Evolutionary conservation across 2,113 vertebrate species (phyloP).

Genomic region (Ptilorrhoa leucosticta): DNA sequence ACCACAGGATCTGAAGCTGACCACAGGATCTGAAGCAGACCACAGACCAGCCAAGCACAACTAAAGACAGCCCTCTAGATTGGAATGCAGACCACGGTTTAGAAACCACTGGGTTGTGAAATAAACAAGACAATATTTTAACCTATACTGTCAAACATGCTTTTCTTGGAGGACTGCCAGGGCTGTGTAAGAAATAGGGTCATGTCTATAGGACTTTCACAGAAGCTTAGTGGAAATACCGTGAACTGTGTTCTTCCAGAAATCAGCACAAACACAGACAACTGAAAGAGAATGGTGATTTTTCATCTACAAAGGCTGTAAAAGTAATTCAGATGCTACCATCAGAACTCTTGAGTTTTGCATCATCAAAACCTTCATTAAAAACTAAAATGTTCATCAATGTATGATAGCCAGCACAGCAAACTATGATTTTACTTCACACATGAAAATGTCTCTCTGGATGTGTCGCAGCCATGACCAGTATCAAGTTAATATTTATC

Average conservation of each 20-base stretch:
- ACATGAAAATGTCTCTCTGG: neutral
- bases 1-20: neutral
- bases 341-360: neutral
- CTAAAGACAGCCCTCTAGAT: neutral
- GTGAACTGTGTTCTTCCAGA: neutral
- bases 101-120: neutral
- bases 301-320: neutral
- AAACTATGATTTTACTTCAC: neutral
- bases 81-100: neutral
- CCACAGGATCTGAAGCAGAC: neutral
- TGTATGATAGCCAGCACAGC: rapidly evolving
- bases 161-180: neutral
- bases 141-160: neutral
- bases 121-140: neutral
- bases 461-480: neutral
- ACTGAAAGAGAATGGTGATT: neutral
- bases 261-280: neutral
- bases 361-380: neutral
- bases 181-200: neutral
- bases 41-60: neutral
- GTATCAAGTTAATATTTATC: neutral
- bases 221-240: neutral
- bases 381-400: neutral
- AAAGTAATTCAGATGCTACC: neutral
- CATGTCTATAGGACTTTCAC: neutral